Conservation (phyloP, 2,113 vertebrate species). For the Stigmatopora nigra region DNA sequence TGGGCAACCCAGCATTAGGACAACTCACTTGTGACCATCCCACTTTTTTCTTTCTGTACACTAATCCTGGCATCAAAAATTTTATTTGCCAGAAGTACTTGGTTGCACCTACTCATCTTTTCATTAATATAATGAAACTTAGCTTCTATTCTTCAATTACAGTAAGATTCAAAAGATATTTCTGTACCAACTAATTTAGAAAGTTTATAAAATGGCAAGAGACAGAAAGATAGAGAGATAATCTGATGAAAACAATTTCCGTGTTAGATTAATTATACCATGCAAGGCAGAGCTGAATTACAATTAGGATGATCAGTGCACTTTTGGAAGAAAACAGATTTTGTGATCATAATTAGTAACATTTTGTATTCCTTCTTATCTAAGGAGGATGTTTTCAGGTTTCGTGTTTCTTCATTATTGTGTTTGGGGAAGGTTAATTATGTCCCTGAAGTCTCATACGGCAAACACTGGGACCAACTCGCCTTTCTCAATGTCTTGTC, state of each 20-base stretch:
- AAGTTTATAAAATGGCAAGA: not conserved
- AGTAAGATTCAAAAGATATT: not conserved
- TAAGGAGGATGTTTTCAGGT: slow-evolving; percentile 22
- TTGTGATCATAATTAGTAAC: slow-evolving; percentile 50
- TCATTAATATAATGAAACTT: slow-evolving; percentile 4
- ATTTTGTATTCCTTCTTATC: slow-evolving; percentile 31
- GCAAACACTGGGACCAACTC: slow-evolving; percentile 25
- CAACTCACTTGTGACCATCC: no score
- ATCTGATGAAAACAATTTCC: slow-evolving; percentile 41
- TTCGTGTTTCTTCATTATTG: slow-evolving; percentile 18
- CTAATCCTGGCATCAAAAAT: no score
- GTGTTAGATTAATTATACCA: slow-evolving; percentile 36
- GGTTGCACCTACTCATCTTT: no score
- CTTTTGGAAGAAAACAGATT: slow-evolving; percentile 36
- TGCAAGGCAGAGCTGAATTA: slow-evolving; percentile 22
- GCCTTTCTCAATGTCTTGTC: slow-evolving; percentile 5
- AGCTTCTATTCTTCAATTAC: slow-evolving; percentile 20
- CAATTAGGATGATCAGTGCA: slow-evolving; percentile 28
- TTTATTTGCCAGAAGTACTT: no score
- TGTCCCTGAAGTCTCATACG: slow-evolving; percentile 6
- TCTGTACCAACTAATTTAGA: not conserved
- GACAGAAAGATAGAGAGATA: slow-evolving; percentile 3
- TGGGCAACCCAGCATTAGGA: no score
- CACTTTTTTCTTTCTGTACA: no score
- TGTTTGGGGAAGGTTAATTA: slow-evolving; percentile 35